A percentile compares a stretch with the other conserved stretches of the same genome.
phyloP scores from a whole-genome alignment of 2,113 vertebrate genomes.

The Hucho hucho region DNA sequence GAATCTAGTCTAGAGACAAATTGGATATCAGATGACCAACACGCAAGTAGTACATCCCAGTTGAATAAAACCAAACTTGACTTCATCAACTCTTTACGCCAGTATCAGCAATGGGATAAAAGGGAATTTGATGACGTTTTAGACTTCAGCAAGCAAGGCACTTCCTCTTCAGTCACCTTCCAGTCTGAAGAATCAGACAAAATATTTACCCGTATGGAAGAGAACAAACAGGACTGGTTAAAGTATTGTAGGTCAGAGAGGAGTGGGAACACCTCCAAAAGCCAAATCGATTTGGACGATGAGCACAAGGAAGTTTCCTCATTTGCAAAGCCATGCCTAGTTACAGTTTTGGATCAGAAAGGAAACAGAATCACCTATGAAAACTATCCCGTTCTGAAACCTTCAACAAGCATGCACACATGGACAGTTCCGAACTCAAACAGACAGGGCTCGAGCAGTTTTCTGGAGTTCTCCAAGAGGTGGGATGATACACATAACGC shows the following conservation, averaged over 20 bases:
- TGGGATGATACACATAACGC: constrained; percentile 20
- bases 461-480: constrained; percentile 52
- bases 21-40: constrained; percentile 8
- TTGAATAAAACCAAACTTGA: neutral
- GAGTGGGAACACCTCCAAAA: constrained; percentile 1
- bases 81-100: neutral
- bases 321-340: constrained; percentile 14
- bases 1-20: constrained; percentile 8
- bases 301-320: neutral
- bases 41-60: neutral
- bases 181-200: constrained; percentile 16
- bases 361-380: constrained; percentile 37
- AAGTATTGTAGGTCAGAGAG: constrained; percentile 31
- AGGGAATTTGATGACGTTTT: constrained; percentile 11
- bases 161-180: neutral
- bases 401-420: constrained; percentile 28
- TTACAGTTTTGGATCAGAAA: constrained; percentile 50
- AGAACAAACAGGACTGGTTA: constrained; percentile 21
- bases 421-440: constrained; percentile 51
- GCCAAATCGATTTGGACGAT: constrained; percentile 14
- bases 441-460: constrained; percentile 4
- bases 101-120: constrained; percentile 13
- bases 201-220: neutral
- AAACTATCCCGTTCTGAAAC: constrained; percentile 58
- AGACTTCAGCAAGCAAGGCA: constrained; percentile 29